Evolutionary conservation across 2,113 vertebrate genomes (phyloP).

Genomic region (Brienomyrus brachyistius): DNA sequence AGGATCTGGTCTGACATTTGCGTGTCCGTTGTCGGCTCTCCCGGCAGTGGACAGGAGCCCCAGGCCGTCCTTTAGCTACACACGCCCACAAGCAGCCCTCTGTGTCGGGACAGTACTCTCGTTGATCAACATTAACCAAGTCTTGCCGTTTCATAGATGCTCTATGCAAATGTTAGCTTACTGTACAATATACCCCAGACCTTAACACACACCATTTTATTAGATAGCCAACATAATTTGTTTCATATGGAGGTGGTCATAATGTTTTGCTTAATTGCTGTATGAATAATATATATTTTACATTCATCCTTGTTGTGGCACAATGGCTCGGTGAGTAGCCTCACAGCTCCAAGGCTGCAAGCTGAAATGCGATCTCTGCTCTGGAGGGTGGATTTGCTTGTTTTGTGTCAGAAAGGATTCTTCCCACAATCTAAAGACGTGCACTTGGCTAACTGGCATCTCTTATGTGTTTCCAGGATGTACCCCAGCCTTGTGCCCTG

Average conservation of each 20-base stretch:
- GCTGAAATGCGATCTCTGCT: neutral
- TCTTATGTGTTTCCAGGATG: neutral
- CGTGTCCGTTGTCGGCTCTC: neutral
- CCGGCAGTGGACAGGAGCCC: neutral
- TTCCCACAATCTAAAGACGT: neutral
- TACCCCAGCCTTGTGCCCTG: neutral
- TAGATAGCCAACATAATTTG: neutral
- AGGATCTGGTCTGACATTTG: neutral
- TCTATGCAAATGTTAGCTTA: neutral
- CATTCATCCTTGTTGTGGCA: neutral
- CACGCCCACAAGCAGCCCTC: too few species aligned
- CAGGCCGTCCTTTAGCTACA: neutral
- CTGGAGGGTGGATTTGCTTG: neutral
- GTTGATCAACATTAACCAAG: neutral
- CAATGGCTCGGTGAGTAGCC: neutral
- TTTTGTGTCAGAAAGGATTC: neutral
- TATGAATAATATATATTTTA: neutral
- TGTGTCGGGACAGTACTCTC: too few species aligned
- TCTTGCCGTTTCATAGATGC: neutral
- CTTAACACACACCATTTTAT: neutral
- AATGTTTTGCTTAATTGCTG: too few species aligned
- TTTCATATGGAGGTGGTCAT: too few species aligned
- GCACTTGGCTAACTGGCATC: neutral
- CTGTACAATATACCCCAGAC: neutral
- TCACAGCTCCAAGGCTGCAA: neutral